Base-by-base conservation (phyloP, 2,888 invertebrate genomes). In the Azorinus chamasolen region DNA sequence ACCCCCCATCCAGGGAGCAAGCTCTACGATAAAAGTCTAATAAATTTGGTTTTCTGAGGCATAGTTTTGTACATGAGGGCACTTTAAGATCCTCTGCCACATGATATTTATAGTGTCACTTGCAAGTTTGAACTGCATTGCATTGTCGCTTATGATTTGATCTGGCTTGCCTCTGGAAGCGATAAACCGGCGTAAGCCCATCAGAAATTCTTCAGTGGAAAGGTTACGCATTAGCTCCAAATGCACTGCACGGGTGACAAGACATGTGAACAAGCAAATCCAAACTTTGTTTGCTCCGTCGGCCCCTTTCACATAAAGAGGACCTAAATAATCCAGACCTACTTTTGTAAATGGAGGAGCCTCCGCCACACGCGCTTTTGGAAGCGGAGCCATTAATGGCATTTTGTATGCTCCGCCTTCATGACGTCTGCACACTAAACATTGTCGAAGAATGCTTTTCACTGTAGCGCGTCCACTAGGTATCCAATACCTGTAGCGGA, bases 1-100 rank as follows among this genome's bases (percentile, higher is more conserved):
- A 2, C 70, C 76, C 18, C 65, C 76, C 54, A 65, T 70, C 63
- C 70, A 79, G 14, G 62, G 73, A 27, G 73, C 64, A 22, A 64
- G 57, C 48, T 78, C 61, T 37, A 73, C 43, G 6, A 58, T 73
- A 45, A 69, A 75, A 0, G 27, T 43, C 69, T 70, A 75, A 16
- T 53, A 58, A 22, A 59, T 70, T 8, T 53, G 48, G n/a, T 32
- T 32, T 14, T 46, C 51, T 16, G 70, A 63, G 10, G 45, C 43
- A 48, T 71, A 76, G n/a, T 22, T 61, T 20, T 27, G 18, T 12
- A 70, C 51, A 18, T 71, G 65, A 18, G 61, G 57, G 41, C 25
- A 16, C 20, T 45, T 37, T 14, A 41, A 10, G 12, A 63, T 57
- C 3, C 53, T 43, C 5, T 46, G 5, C 68, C 68, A 68, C 1